Conservation (phyloP, 2,113 vertebrate species). For the zebrafish (Danio rerio) region GRCz12tu NC_133189.1:32147501-32148000, state of each 20-base stretch:
- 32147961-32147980: constrained; percentile 59
- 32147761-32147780: constrained; percentile 48
- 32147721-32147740: constrained; percentile 50
- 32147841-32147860: constrained; percentile 59
- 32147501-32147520: constrained; percentile 63
- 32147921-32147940: constrained; percentile 55
- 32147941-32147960: constrained; percentile 53
- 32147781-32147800: constrained; percentile 47
- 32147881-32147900: constrained; percentile 58
- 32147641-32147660: constrained; percentile 29
- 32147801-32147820: constrained; percentile 52
- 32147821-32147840: constrained; percentile 51
- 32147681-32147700: constrained; percentile 47
- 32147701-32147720: constrained; percentile 43
- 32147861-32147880: constrained; percentile 58
- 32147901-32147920: constrained; percentile 52
- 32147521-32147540: constrained; percentile 57
- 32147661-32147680: constrained; percentile 51
- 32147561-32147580: constrained; percentile 53
- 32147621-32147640: constrained; percentile 32
- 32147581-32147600: constrained; percentile 46
- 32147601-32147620: constrained; percentile 52
- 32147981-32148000: constrained; percentile 62
- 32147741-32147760: constrained; percentile 36
- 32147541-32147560: constrained; percentile 58